Evolutionary conservation across 2,888 invertebrate species (phyloP), one percentile per base, ranked within the genome.

Genomic region (Phania funesta): DNA sequence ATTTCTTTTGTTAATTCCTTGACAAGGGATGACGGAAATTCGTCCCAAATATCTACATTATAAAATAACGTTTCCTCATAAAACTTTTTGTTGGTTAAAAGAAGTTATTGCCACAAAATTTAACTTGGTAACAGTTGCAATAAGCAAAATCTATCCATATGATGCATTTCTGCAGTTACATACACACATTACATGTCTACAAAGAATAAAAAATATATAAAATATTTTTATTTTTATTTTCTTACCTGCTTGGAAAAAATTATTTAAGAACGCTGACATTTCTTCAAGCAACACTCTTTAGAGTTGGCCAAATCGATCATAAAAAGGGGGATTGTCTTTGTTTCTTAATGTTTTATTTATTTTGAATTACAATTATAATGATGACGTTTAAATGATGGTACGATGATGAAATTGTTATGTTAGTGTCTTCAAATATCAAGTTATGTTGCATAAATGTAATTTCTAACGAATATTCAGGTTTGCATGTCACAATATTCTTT

Each of bases 221-320:
- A 11, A 41, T 41, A 41, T 16, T 41, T 41, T 1, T 16, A 13
- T 48, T 24, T 56, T 13, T 46, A 26, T 16, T 79, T 32, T 85
- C 89, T 90, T 88, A 90, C 90, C 90, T 90, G 91, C 90, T 86
- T 90, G 89, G 87, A 90, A 91, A 86, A 91, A 90, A 88, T 91
- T 90, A 87, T 90, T 90, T 87, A 91, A 91, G 87, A 91, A 91
- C 88, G 90, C 89, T 90, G 90, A 90, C 90, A 91, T 90, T 88
- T 90, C 60, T 90, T 87, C 83, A 86, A 79, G 78, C 84, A 84
- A 60, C 80, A 74, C 50, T 76, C 60, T 78, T 32, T 16, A 22
- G 44, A 52, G 32, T 32, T 64, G 44, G 32, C 44, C 41, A 64
- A 41, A 52, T 52, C n/a, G 48, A 24, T 41, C 18, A 62, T 74